phyloP scores from a whole-genome alignment of 2,888 invertebrate genomes.

The Crossocerus cetratus region DNA sequence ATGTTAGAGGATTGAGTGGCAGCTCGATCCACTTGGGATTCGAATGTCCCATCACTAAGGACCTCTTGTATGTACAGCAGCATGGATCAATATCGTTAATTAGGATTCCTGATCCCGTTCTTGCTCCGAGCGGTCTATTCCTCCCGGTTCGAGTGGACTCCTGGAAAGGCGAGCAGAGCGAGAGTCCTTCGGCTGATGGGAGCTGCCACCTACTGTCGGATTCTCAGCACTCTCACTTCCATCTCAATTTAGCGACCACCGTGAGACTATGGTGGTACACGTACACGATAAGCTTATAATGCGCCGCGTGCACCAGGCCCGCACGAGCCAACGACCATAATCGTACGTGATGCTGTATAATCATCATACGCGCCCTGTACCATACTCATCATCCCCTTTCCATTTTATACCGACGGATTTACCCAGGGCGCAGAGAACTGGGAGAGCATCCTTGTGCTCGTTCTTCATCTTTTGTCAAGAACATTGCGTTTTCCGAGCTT shows the following conservation, averaged over 20 bases:
- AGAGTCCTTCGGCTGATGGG: slow-evolving; percentile 26
- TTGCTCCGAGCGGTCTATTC: slow-evolving; percentile 34
- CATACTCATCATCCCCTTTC: slow-evolving; percentile 11
- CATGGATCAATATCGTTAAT: slow-evolving; percentile 66
- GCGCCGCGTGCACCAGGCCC: slow-evolving; percentile 49
- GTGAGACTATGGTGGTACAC: slow-evolving; percentile 52
- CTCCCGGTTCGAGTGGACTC: slow-evolving; percentile 21
- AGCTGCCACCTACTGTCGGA: slow-evolving; percentile 39
- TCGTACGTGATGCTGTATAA: slow-evolving; percentile 62
- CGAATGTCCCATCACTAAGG: slow-evolving; percentile 40
- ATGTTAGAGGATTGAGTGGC: slow-evolving; percentile 9
- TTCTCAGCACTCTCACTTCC: slow-evolving; percentile 44
- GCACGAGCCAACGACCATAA: slow-evolving; percentile 58
- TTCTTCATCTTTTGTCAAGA: background rate
- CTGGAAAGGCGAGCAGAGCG: slow-evolving; percentile 18
- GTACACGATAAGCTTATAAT: slow-evolving; percentile 62
- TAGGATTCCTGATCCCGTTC: slow-evolving; percentile 61
- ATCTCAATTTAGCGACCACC: slow-evolving; percentile 60
- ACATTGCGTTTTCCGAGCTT: too few species aligned
- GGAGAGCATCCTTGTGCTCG: too few species aligned
- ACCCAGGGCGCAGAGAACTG: background rate
- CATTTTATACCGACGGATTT: slow-evolving; percentile 20
- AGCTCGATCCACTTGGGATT: slow-evolving; percentile 61
- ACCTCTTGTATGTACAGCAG: slow-evolving; percentile 60
- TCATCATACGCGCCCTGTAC: slow-evolving; percentile 61